phyloP scores from a whole-genome alignment of 2,888 invertebrate genomes.

The Lithophane leautieri region DNA sequence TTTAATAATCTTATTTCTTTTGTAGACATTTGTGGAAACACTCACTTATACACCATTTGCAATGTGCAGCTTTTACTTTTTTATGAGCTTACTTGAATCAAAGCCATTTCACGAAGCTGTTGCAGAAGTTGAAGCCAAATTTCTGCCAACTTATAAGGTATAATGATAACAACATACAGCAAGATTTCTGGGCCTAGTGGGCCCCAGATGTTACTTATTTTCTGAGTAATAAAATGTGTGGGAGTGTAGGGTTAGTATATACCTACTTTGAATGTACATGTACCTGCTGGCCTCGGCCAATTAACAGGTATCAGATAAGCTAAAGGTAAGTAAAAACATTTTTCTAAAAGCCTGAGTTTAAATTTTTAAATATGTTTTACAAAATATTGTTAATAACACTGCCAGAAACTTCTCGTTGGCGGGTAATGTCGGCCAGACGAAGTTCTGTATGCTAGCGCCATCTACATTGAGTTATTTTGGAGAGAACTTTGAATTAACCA shows the following conservation, averaged over 20 bases:
- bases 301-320: not conserved
- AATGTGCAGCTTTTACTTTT: constrained; percentile 94
- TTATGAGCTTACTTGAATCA: constrained; percentile 93
- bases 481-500: too few species aligned
- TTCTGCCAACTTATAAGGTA: constrained; percentile 94
- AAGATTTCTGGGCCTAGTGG: not conserved
- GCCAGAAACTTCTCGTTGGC: too few species aligned
- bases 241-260: not conserved
- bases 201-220: not conserved
- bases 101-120: constrained; percentile 92
- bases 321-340: not conserved
- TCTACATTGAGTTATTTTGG: too few species aligned
- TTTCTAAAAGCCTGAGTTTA: too few species aligned
- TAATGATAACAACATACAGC: not conserved
- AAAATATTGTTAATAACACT: too few species aligned
- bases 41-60: constrained; percentile 94
- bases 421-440: too few species aligned
- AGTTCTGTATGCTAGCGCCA: too few species aligned
- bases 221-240: not conserved
- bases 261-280: too few species aligned
- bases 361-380: too few species aligned
- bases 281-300: not conserved
- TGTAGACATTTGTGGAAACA: constrained; percentile 94
- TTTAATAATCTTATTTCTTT: constrained; percentile 52
- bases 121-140: constrained; percentile 93